These are phyloP conservation scores for Drosophila maculinotata DNA, from an alignment of 2,888 invertebrate genomes.

Conservation along the genomic window DNA sequence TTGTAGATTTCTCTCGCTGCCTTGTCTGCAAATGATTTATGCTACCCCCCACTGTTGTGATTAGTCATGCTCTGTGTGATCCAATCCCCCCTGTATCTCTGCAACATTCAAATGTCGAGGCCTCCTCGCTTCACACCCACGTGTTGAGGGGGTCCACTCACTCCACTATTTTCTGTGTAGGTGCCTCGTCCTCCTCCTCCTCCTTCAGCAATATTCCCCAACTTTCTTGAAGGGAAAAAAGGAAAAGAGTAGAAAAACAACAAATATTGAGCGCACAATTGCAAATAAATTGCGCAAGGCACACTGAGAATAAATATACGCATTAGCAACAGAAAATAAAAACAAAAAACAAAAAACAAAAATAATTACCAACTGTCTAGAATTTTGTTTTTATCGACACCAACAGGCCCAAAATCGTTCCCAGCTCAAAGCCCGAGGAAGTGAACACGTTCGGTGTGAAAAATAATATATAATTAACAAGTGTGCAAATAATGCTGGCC, in stretches of 20 bases:
- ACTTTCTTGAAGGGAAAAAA: conserved; percentile 26
- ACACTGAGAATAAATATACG: conserved; percentile 35
- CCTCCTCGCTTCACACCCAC: conserved; percentile 40
- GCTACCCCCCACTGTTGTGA: conserved; percentile 29
- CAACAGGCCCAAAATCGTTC: conserved; percentile 17
- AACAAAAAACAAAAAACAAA: conserved; percentile 37
- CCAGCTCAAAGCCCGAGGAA: conserved; percentile 6
- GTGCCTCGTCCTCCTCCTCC: conserved; percentile 1
- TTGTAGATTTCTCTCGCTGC: conserved; percentile 44
- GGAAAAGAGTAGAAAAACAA: conserved; percentile 15
- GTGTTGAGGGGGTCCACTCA: conserved; percentile 27
- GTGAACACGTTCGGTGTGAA: conserved; percentile 57
- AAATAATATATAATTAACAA: conserved; percentile 39
- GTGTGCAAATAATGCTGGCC: conserved; percentile 1
- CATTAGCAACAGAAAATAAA: conserved; percentile 32
- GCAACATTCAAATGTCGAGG: conserved; percentile 34
- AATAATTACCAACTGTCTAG: conserved; percentile 42
- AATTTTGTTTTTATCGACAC: conserved; percentile 53
- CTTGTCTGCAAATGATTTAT: conserved; percentile 67
- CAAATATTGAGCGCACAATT: conserved; percentile 53
- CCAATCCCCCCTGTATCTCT: background rate
- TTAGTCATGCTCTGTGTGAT: conserved; percentile 55
- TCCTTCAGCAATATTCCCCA: conserved; percentile 19
- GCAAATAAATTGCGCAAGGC: conserved; percentile 74
- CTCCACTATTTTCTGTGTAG: conserved; percentile 3